phyloP scores from a whole-genome alignment of 2,797 vertebrate genomes.

The Chloroceryle amazona region DNA sequence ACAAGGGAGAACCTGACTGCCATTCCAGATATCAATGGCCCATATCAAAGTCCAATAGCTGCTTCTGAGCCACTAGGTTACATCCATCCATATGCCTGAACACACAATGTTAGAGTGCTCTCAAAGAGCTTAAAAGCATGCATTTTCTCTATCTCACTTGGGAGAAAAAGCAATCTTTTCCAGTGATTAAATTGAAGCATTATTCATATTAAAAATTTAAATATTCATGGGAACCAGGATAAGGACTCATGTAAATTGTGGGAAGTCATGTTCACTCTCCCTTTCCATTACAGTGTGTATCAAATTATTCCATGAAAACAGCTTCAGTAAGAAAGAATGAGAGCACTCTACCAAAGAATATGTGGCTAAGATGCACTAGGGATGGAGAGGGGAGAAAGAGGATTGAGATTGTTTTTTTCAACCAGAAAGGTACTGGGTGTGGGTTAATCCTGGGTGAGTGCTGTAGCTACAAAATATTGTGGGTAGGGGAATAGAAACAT shows the following conservation, averaged over 20 bases:
- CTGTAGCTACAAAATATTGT: not conserved
- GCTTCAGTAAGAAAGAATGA: not conserved
- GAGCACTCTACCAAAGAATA: not conserved
- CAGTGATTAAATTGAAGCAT: not conserved
- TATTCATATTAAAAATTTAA: constrained; percentile 28
- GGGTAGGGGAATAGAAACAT: not conserved
- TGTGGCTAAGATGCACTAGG: not conserved
- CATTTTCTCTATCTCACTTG: not conserved
- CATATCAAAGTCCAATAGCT: not conserved
- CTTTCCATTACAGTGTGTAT: not conserved
- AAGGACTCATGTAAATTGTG: not conserved
- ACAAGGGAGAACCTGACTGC: not conserved
- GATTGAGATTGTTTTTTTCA: not conserved
- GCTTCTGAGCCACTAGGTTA: not conserved
- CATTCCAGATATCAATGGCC: not conserved
- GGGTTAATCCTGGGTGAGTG: not conserved
- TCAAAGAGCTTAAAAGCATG: not conserved
- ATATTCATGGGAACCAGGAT: constrained; percentile 1
- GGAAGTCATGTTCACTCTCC: not conserved
- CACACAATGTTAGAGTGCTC: not conserved
- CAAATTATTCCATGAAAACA: constrained; percentile 13
- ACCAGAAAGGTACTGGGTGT: not conserved
- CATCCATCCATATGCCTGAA: not conserved
- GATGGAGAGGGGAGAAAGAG: not conserved
- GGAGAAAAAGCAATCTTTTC: constrained; percentile 10